Evolutionary conservation across 2,113 vertebrate genomes (phyloP).

Genomic region (Gymnobelideus leadbeateri): DNA sequence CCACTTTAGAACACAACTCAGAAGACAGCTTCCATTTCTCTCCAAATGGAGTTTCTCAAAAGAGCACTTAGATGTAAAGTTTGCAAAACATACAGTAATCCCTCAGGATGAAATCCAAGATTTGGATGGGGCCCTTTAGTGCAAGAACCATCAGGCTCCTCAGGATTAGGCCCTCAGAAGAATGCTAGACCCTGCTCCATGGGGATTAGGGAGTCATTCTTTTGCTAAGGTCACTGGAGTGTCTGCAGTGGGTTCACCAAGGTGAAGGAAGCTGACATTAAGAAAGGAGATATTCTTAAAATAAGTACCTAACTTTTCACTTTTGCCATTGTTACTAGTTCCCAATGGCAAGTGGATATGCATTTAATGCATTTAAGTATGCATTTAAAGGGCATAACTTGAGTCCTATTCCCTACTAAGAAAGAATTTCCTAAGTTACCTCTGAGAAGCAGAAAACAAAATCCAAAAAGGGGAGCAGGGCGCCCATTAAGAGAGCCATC

Average conservation of each 20-base stretch:
- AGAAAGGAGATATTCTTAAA: background rate
- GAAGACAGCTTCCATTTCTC: background rate
- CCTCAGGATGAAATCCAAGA: background rate
- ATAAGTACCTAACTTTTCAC: background rate
- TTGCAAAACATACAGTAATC: background rate
- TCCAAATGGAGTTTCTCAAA: background rate
- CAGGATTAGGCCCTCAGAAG: background rate
- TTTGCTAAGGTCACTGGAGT: too few species aligned
- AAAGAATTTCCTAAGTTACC: background rate
- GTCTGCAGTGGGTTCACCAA: fast-evolving
- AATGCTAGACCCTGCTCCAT: background rate
- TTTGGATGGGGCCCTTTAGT: background rate
- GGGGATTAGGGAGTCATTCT: background rate
- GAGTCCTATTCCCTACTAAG: background rate
- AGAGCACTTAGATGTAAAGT: background rate
- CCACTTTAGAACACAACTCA: background rate
- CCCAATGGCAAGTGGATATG: background rate
- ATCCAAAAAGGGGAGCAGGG: background rate
- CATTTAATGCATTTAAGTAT: background rate
- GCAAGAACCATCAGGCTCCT: background rate
- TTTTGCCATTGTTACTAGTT: background rate
- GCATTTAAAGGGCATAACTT: background rate
- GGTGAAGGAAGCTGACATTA: background rate
- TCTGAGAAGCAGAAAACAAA: background rate
- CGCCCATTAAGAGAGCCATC: background rate